Evolutionary conservation across 1,140 invertebrate genomes (phyloP).

Genomic region (Xylocopa sonorina): DNA sequence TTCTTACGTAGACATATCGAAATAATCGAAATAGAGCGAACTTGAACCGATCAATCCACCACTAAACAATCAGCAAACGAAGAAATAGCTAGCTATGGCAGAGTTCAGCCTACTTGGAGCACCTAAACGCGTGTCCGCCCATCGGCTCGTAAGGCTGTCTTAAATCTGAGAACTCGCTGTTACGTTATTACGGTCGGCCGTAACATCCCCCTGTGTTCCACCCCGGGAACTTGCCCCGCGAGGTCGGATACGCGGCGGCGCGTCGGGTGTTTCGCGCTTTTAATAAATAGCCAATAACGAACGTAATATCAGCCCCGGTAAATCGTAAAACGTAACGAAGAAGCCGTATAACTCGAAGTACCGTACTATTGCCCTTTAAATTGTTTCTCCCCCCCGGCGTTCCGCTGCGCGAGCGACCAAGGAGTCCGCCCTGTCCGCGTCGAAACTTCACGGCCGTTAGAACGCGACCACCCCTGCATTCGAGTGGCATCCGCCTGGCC

Average conservation of each 20-base stretch:
- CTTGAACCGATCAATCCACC: too few species aligned
- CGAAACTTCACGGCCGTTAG: conserved; percentile 30
- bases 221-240: too few species aligned
- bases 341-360: conserved; percentile 39
- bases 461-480: conserved; percentile 24
- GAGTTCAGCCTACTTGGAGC: too few species aligned
- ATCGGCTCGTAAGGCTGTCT: too few species aligned
- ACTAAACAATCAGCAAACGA: too few species aligned
- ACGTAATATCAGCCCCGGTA: conserved; percentile 45
- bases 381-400: conserved; percentile 19
- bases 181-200: not conserved
- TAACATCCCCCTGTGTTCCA: not conserved
- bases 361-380: conserved; percentile 43
- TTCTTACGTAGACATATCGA: too few species aligned
- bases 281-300: conserved; percentile 50
- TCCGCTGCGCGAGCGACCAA: not conserved
- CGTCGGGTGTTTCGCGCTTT: conserved; percentile 24
- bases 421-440: not conserved
- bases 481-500: not conserved
- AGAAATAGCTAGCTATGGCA: too few species aligned
- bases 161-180: not conserved
- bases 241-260: not conserved
- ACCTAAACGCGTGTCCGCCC: too few species aligned
- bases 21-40: too few species aligned
- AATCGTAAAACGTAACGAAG: conserved; percentile 52